These are phyloP conservation scores for Petromus typicus DNA, from an alignment of 2,113 vertebrate species.

Conservation along the genomic window DNA sequence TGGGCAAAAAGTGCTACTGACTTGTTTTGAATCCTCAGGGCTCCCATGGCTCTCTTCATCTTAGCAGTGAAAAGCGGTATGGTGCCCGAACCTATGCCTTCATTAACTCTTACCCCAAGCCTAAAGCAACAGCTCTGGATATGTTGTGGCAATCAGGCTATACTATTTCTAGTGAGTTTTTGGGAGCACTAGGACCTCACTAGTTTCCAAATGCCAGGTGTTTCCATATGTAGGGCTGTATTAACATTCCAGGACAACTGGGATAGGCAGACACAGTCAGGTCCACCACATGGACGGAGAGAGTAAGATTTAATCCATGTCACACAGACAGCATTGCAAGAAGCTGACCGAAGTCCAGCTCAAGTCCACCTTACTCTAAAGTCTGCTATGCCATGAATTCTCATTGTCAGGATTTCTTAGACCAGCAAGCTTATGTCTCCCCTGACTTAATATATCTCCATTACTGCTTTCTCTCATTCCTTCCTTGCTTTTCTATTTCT, in stretches of 20 bases:
- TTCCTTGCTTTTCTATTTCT: constrained; percentile 67
- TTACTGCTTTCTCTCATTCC: constrained; percentile 65
- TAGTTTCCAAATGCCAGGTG: neutral
- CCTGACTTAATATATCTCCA: constrained; percentile 63
- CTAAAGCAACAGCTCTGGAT: constrained; percentile 24
- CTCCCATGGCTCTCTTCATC: neutral
- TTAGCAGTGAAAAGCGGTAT: neutral
- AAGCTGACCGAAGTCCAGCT: constrained; percentile 18
- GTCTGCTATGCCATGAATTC: neutral
- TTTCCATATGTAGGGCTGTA: neutral
- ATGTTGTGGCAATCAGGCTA: neutral
- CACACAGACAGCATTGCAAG: neutral
- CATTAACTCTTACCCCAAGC: neutral
- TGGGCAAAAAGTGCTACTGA: neutral
- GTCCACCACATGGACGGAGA: neutral
- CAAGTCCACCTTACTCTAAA: neutral
- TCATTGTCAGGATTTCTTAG: constrained; percentile 7
- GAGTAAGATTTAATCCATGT: neutral
- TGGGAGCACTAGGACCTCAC: neutral
- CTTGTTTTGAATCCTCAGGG: neutral
- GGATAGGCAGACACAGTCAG: neutral
- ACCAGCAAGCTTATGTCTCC: constrained; percentile 49
- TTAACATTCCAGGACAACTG: constrained; percentile 16
- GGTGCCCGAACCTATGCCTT: neutral
- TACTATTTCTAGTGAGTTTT: neutral